phyloP scores from a whole-genome alignment of 2,888 invertebrate genomes.

The Parapristionchus giblindavisi region DNA sequence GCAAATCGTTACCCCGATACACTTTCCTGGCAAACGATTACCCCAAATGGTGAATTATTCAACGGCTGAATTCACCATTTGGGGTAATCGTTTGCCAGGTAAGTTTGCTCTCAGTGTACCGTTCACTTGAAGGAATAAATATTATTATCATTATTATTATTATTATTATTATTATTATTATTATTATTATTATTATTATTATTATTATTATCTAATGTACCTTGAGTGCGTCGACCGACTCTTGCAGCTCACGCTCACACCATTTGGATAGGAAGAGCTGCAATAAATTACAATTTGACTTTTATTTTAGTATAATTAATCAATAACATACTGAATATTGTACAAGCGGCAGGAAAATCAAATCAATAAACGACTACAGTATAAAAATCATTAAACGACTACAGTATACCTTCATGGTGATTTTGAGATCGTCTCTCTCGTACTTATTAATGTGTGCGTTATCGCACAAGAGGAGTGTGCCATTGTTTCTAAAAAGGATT shows the following conservation, averaged over 20 bases:
- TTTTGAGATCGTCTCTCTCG: constrained; percentile 68
- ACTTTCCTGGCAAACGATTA: too few relatives aligned
- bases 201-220: background rate
- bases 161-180: too few relatives aligned
- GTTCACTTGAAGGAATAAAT: too few relatives aligned
- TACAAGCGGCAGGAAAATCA: background rate
- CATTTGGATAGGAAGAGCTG: constrained; percentile 55
- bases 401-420: constrained; percentile 64
- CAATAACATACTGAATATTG: background rate
- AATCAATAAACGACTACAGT: background rate
- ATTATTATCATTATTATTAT: too few relatives aligned
- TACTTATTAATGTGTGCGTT: constrained; percentile 62
- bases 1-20: too few relatives aligned
- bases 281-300: background rate
- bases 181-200: background rate
- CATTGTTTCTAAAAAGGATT: constrained; percentile 54
- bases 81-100: too few relatives aligned
- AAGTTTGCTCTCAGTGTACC: too few relatives aligned
- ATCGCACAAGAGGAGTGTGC: constrained; percentile 62
- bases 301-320: background rate
- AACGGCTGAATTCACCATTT: too few relatives aligned
- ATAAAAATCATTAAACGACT: background rate
- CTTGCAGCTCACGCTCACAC: constrained; percentile 56
- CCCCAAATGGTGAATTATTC: too few relatives aligned
- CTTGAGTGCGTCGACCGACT: constrained; percentile 53